Evolutionary conservation across 1,140 invertebrate species (phyloP), one percentile per base, ranked within the genome.

Genomic region (Laodelphax striatellus): DNA sequence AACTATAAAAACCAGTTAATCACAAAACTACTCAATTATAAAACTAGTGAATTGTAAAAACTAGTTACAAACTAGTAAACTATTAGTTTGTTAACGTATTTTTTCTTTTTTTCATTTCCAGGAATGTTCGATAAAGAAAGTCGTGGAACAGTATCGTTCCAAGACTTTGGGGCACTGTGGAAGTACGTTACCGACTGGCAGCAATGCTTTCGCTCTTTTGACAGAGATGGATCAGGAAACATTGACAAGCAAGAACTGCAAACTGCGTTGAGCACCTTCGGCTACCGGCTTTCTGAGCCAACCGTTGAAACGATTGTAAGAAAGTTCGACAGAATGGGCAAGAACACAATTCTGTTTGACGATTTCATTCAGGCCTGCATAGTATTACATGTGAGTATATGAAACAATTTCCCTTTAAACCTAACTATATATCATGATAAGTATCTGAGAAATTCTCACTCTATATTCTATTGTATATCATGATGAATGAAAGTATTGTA

Each of bases 161-260:
- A 95, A 67, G 95, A 98, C 73, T 98, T 98, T 77, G 84, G 87
- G 43, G 85, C 90, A 8, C 73, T 99, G 0, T 98, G 95, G 96
- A 96, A 97, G 72, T 99, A 98, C 75, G 90, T 98, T 0, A 93
- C 88, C n/a, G 92, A 98, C 70, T 99, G 96, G 94, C 92, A 97
- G 72, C 87, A 87, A 65, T 97, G 93, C 71, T 99, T 98, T 75
- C 81, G 90, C 57, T 88, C 86, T 2, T 98, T 96, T 75, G 96
- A 99, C 72, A 77, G 86, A 34, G 96, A 99, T 69, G 90, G 88
- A 70, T 97, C 92, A 14, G 69, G 67, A 14, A 92, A 92, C 66
- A 98, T 99, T 65, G 94, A 97, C 73, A 84, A 82, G 69, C 76
- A 82, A 60, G 96, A 99, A 77, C 72, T 99, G 1, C 90, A 88